These are phyloP conservation scores for Schizothorax lantsangensis DNA, from an alignment of 2,797 vertebrate genomes.

Conservation along the genomic window DNA sequence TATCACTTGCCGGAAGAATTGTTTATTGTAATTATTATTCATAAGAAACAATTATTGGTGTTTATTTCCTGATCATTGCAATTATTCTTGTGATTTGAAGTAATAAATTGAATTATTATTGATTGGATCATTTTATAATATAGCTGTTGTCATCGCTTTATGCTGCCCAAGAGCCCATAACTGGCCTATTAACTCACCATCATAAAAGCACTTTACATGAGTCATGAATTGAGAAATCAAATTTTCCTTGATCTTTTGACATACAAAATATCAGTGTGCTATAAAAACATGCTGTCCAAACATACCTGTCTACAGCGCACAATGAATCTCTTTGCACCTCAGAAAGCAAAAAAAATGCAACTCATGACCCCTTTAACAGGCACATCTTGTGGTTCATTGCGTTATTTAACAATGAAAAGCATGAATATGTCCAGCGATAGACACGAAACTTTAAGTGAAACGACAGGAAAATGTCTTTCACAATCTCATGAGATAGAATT, in stretches of 20 bases:
- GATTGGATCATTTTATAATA: neutral
- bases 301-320: neutral
- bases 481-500: neutral
- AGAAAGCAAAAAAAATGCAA: neutral
- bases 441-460: neutral
- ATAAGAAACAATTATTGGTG: neutral
- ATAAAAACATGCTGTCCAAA: neutral
- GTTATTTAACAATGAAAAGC: neutral
- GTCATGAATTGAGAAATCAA: neutral
- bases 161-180: neutral
- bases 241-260: neutral
- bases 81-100: constrained; percentile 2
- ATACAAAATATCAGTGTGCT: neutral
- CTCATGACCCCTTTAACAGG: neutral
- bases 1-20: constrained; percentile 15
- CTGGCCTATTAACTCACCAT: neutral
- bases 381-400: neutral
- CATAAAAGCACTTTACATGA: neutral
- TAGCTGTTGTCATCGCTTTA: neutral
- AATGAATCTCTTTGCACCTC: neutral
- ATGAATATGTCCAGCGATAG: neutral
- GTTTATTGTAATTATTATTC: constrained; percentile 15
- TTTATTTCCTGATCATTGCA: constrained; percentile 1
- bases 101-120: neutral
- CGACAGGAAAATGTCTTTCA: neutral